Conservation (phyloP, 2,888 invertebrate species). For the Aporophyla nigra region DNA sequence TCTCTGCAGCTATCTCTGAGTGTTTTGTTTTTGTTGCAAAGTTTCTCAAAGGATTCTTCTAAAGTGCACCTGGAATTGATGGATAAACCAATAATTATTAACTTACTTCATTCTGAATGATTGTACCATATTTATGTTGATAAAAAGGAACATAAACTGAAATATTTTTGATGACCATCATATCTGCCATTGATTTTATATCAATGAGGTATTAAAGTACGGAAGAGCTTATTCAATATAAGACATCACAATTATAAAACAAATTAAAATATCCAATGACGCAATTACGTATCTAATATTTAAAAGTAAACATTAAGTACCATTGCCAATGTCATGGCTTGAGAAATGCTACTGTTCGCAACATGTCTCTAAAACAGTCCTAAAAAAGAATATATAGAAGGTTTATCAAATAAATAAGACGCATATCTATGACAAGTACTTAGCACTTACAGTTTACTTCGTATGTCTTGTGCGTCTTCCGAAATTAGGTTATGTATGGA, state of each 20-base stretch:
- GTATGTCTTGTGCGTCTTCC: conserved; percentile 84
- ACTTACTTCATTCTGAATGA: background rate
- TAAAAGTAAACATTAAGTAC: conserved; percentile 4
- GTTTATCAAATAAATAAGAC: conserved; percentile 13
- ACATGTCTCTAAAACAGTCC: background rate
- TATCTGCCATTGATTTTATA: background rate
- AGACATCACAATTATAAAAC: background rate
- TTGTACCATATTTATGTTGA: background rate
- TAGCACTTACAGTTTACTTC: conserved; percentile 81
- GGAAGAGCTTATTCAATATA: background rate
- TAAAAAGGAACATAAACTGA: background rate
- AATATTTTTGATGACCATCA: background rate
- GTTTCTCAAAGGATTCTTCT: conserved; percentile 83
- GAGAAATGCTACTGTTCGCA: background rate
- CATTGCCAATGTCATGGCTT: conserved; percentile 16
- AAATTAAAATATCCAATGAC: background rate
- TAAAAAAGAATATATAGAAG: background rate
- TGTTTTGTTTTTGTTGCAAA: conserved; percentile 78
- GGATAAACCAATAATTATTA: background rate
- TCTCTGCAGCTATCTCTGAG: conserved; percentile 79
- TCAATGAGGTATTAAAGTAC: background rate
- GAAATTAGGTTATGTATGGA: conserved; percentile 84
- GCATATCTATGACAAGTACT: conserved; percentile 26
- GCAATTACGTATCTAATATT: background rate
- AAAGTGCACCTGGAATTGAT: conserved; percentile 77